phyloP scores from a whole-genome alignment of 2,797 vertebrate species.

The Gymnothorax javanicus region DNA sequence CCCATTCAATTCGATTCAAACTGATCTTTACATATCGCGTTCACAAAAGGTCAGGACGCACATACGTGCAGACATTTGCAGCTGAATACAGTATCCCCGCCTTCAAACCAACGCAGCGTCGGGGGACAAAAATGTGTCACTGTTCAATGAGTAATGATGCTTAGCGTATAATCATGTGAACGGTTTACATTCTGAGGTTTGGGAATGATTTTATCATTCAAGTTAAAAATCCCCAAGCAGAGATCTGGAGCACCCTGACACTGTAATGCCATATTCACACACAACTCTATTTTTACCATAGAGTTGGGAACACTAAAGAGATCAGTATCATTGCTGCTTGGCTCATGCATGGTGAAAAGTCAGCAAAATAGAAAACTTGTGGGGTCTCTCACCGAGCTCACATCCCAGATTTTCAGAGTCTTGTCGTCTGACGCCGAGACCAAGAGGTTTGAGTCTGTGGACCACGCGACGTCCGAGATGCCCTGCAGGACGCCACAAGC shows the following conservation, averaged over 20 bases:
- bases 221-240: background rate
- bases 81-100: too few relatives aligned
- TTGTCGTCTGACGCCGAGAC: constrained; percentile 98
- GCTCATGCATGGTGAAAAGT: background rate
- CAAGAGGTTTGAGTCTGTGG: constrained; percentile 96
- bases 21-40: too few relatives aligned
- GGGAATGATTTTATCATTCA: too few relatives aligned
- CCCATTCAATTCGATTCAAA: too few relatives aligned
- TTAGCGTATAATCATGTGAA: too few relatives aligned
- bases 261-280: background rate
- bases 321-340: background rate
- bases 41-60: too few relatives aligned
- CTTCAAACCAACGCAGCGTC: too few relatives aligned
- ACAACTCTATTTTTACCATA: constrained; percentile 22
- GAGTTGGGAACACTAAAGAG: background rate
- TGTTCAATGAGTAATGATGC: too few relatives aligned
- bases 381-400: constrained; percentile 85
- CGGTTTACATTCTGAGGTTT: too few relatives aligned
- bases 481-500: constrained; percentile 71
- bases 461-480: constrained; percentile 98
- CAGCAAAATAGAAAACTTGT: background rate
- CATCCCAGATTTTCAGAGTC: constrained; percentile 98
- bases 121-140: too few relatives aligned
- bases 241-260: background rate
- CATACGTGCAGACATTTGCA: too few relatives aligned